Evolutionary conservation across 2,888 invertebrate species (phyloP).

Genomic region (Lasioglossum lativentre): DNA sequence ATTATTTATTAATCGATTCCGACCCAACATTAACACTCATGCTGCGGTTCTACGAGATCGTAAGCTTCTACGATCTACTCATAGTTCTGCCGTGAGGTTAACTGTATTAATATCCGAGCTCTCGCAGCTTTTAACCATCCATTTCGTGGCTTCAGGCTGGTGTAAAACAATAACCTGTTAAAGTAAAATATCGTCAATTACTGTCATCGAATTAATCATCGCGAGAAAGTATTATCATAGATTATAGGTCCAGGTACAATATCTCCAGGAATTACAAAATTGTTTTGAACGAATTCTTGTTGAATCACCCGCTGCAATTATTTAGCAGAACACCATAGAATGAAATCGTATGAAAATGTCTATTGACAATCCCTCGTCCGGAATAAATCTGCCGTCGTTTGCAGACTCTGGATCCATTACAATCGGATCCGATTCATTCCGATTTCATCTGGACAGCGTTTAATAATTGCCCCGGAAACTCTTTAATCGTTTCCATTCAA

Average conservation of each 20-base stretch:
- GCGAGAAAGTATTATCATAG: background rate
- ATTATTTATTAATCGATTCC: background rate
- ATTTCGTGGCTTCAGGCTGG: background rate
- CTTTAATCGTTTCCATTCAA: slow-evolving; percentile 31
- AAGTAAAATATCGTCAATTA: background rate
- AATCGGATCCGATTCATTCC: slow-evolving; percentile 33
- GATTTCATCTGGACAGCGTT: slow-evolving; percentile 1
- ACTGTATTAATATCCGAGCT: background rate
- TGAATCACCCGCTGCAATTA: background rate
- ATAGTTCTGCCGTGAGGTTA: background rate
- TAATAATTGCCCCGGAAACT: slow-evolving; percentile 22
- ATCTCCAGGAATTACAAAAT: background rate
- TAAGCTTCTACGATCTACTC: background rate
- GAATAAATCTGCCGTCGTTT: slow-evolving; percentile 28
- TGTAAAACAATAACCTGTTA: background rate
- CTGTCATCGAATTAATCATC: background rate
- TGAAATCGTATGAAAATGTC: slow-evolving; percentile 3
- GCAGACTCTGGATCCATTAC: slow-evolving; percentile 39
- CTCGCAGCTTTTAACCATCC: background rate
- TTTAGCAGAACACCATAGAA: background rate
- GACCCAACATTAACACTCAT: background rate
- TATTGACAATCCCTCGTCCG: background rate
- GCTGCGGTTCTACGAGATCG: background rate
- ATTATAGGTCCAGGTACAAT: no score
- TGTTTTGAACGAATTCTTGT: background rate